phyloP scores from a whole-genome alignment of 1,140 invertebrate genomes.

The Musca vetustissima region DNA sequence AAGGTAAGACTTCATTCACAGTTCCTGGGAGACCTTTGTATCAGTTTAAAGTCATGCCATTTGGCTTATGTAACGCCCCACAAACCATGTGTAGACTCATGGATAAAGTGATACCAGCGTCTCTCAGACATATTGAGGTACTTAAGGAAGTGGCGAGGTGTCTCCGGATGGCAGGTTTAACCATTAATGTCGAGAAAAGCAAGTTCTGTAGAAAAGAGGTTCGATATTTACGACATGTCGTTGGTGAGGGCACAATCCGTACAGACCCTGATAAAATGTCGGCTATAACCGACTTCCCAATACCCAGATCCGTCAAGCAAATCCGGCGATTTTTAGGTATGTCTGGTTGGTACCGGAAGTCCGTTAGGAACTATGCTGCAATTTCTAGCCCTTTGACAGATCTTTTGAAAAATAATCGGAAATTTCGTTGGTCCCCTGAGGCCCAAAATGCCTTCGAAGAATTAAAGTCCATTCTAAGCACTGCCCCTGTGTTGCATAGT shows the following conservation, averaged over 20 bases:
- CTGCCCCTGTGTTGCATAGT: no score
- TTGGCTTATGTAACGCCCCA: no score
- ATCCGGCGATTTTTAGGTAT: constrained; percentile 22
- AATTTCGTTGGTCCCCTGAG: constrained; percentile 45
- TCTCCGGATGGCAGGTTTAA: no score
- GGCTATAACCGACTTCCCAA: constrained; percentile 18
- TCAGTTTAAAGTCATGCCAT: no score
- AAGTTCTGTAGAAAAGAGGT: constrained; percentile 51
- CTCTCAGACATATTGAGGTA: constrained; percentile 15
- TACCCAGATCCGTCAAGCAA: constrained; percentile 4
- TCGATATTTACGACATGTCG: constrained; percentile 17
- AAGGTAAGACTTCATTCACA: constrained; percentile 23
- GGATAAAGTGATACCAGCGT: constrained; percentile 7
- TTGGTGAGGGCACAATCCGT: constrained; percentile 37
- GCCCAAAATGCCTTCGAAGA: constrained; percentile 27
- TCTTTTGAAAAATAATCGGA: constrained; percentile 45
- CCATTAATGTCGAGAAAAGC: constrained; percentile 32
- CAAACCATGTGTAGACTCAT: no score
- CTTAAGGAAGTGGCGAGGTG: constrained; percentile 9
- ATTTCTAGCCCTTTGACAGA: constrained; percentile 43
- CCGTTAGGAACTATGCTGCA: constrained; percentile 12
- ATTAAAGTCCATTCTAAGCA: constrained; percentile 23
- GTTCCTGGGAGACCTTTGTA: constrained; percentile 16
- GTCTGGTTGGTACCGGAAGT: constrained; percentile 19
- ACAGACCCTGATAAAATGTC: constrained; percentile 23